Evolutionary conservation across 2,113 vertebrate genomes (phyloP).

Genomic region (Psophia crepitans): DNA sequence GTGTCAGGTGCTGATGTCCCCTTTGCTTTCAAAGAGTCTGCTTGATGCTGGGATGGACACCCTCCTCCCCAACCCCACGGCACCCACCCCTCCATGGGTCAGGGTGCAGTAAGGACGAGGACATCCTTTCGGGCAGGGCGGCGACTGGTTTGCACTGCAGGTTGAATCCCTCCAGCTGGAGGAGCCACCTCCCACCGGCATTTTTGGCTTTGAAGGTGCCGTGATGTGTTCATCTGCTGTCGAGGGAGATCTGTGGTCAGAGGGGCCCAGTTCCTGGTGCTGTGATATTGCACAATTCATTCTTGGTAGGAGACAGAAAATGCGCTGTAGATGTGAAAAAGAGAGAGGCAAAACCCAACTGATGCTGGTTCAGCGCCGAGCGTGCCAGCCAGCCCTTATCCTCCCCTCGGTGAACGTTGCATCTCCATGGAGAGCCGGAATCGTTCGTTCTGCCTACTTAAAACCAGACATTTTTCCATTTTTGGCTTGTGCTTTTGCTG

Average conservation of each 20-base stretch:
- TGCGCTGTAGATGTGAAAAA: not conserved
- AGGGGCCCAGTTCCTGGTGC: not conserved
- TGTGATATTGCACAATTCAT: not conserved
- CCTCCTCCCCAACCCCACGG: not conserved
- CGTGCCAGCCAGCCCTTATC: not conserved
- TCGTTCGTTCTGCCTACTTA: not conserved
- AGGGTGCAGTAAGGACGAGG: not conserved
- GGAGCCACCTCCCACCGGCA: not conserved
- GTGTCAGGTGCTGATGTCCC: rapidly evolving
- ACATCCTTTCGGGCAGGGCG: not conserved
- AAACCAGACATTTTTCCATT: not conserved
- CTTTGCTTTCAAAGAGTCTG: not conserved
- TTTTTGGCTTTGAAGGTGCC: not conserved
- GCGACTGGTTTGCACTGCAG: rapidly evolving
- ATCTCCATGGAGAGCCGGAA: not conserved
- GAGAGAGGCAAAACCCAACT: not conserved
- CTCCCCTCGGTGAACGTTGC: not conserved
- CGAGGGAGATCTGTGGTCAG: rapidly evolving
- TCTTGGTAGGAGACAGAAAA: not conserved
- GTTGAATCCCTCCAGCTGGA: not conserved
- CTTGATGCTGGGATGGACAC: not conserved
- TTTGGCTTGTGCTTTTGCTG: not conserved
- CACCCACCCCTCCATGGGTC: rapidly evolving
- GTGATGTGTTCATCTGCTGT: not conserved
- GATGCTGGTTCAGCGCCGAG: not conserved